These are phyloP conservation scores for Phylloscopus trochilus DNA, from an alignment of 2,113 vertebrate genomes.

Conservation along the genomic window DNA sequence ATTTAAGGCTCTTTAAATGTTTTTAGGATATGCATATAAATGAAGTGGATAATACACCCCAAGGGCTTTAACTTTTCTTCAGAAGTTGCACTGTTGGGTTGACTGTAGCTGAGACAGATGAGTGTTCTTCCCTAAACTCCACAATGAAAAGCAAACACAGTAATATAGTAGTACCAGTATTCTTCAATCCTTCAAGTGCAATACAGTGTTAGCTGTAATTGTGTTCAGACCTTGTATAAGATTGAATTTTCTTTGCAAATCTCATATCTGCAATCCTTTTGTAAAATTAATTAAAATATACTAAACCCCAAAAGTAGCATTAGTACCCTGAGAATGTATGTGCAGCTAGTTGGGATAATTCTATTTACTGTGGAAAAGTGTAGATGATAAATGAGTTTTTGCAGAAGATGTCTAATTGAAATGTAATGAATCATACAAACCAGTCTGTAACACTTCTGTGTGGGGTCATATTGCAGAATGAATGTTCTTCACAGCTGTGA, in stretches of 20 bases:
- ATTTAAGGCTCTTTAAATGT: not conserved
- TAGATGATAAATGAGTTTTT: not conserved
- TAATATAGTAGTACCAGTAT: not conserved
- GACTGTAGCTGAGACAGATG: not conserved
- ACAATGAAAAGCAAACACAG: not conserved
- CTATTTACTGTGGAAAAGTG: not conserved
- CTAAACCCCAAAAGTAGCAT: not conserved
- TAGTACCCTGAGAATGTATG: not conserved
- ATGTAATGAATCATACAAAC: constrained; percentile 22
- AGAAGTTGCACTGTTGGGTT: not conserved
- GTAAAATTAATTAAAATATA: not conserved
- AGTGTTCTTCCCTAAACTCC: not conserved
- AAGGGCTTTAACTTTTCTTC: not conserved
- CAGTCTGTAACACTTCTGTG: not conserved
- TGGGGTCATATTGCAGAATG: constrained; percentile 45
- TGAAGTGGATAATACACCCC: not conserved
- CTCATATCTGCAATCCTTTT: not conserved
- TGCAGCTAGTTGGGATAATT: not conserved
- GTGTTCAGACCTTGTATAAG: not conserved
- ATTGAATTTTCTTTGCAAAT: not conserved
- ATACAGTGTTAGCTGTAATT: not conserved
- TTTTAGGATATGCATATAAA: not conserved
- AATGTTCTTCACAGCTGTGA: constrained; percentile 38
- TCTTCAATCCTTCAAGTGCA: not conserved
- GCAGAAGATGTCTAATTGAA: constrained; percentile 21